Evolutionary conservation across 2,888 invertebrate species (phyloP).

Genomic region (Xestia c-nigrum): DNA sequence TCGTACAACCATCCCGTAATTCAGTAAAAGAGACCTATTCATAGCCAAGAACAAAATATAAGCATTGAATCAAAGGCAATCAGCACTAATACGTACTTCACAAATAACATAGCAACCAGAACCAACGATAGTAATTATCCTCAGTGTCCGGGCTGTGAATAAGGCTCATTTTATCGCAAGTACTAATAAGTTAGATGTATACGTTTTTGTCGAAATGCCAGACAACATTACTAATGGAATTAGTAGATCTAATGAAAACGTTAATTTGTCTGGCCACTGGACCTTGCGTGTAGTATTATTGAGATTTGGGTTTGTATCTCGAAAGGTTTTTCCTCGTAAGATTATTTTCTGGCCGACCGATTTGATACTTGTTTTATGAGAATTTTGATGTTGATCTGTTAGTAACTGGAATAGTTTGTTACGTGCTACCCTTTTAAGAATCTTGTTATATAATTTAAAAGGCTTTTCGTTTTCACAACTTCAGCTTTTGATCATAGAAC

Average conservation of each 20-base stretch:
- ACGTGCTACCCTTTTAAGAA: not conserved
- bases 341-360: constrained; percentile 2
- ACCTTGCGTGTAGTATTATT: constrained; percentile 16
- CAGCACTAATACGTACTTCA: constrained; percentile 18
- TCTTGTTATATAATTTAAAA: not conserved
- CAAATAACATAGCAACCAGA: constrained; percentile 20
- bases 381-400: constrained; percentile 1
- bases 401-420: not conserved
- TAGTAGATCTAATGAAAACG: constrained; percentile 38
- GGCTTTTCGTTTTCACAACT: not conserved
- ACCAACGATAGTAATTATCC: constrained; percentile 29
- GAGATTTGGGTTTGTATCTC: constrained; percentile 15
- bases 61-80: constrained; percentile 33
- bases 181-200: constrained; percentile 34
- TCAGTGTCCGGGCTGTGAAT: constrained; percentile 15
- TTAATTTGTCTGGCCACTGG: constrained; percentile 40
- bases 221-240: constrained; percentile 44
- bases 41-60: not conserved
- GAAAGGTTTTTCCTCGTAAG: constrained; percentile 19
- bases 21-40: constrained; percentile 32
- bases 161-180: constrained; percentile 19
- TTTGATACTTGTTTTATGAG: constrained; percentile 8
- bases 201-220: constrained; percentile 32
- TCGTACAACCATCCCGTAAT: not conserved
- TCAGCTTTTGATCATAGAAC: not conserved